Conservation (phyloP, 2,888 invertebrate genomes). For the Galeopsomyia nigrocyanea region DNA sequence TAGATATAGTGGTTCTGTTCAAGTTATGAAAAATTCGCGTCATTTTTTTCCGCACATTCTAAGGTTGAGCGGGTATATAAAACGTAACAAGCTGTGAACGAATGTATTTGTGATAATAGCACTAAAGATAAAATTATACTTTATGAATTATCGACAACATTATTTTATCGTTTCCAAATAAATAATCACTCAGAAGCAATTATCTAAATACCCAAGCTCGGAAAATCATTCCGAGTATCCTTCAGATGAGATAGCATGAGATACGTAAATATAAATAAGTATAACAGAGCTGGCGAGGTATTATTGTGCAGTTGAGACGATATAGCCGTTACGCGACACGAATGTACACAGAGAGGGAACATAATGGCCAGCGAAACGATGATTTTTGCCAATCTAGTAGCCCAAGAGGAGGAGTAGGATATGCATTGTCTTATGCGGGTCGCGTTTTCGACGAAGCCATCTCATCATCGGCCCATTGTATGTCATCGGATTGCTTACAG, state of each 20-base stretch:
- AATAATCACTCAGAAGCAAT: too few relatives aligned
- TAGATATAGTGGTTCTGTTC: not conserved
- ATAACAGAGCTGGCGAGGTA: not conserved
- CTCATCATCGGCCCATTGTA: constrained; percentile 30
- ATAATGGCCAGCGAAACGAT: too few relatives aligned
- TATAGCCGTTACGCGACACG: not conserved
- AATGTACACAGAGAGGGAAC: not conserved
- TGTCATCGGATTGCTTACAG: constrained; percentile 14
- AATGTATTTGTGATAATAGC: too few relatives aligned
- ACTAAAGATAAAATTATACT: too few relatives aligned
- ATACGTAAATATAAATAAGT: not conserved
- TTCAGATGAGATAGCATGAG: not conserved
- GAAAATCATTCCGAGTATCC: not conserved
- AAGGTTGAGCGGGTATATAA: not conserved
- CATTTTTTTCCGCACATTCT: not conserved
- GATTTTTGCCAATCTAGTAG: not conserved
- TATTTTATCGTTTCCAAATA: too few relatives aligned
- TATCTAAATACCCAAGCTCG: too few relatives aligned
- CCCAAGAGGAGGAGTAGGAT: not conserved
- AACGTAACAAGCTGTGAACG: not conserved
- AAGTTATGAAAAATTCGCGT: constrained; percentile 16
- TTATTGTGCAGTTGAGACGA: not conserved
- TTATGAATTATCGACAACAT: too few relatives aligned
- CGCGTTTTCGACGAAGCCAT: constrained; percentile 22
- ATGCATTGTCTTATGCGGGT: constrained; percentile 4